These are phyloP conservation scores for Periophthalmus magnuspinnatus DNA, from an alignment of 2,797 vertebrate genomes.

Conservation along the genomic window DNA sequence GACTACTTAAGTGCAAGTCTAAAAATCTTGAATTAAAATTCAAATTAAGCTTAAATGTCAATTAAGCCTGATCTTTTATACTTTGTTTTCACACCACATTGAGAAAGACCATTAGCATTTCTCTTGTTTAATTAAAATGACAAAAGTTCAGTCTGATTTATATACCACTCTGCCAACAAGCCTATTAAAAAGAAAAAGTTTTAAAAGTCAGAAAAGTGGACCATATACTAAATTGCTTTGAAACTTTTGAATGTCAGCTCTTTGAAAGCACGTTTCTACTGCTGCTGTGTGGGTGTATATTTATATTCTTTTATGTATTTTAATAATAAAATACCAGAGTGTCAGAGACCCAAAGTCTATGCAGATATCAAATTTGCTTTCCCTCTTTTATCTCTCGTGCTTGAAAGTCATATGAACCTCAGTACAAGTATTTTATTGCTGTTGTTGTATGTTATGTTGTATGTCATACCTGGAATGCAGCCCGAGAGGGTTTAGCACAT, in stretches of 20 bases:
- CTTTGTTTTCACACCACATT: conserved; percentile 34
- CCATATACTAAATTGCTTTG: conserved; percentile 3
- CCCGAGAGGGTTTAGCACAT: not conserved
- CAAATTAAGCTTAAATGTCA: conserved; percentile 8
- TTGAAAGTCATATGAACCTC: not conserved
- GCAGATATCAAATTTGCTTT: conserved; percentile 6
- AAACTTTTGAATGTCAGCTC: conserved; percentile 18
- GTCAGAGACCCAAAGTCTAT: not conserved
- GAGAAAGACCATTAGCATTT: conserved; percentile 25
- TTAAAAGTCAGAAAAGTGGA: conserved; percentile 3
- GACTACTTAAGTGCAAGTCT: conserved; percentile 11
- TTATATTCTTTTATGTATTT: conserved; percentile 10
- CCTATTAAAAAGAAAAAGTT: conserved; percentile 8
- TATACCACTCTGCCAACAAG: not conserved
- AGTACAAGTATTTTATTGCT: not conserved
- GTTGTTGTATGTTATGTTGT: too few relatives aligned
- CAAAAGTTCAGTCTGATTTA: conserved; percentile 16
- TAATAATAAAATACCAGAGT: conserved; percentile 15
- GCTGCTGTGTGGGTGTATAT: not conserved
- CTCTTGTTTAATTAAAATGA: conserved; percentile 22
- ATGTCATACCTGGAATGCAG: not conserved
- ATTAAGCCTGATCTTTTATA: conserved; percentile 14
- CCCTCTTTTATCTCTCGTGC: not conserved
- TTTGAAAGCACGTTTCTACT: conserved; percentile 1
- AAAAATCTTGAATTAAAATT: conserved; percentile 1